Conservation (phyloP, 1,140 invertebrate genomes). For the Eciton burchellii region DNA sequence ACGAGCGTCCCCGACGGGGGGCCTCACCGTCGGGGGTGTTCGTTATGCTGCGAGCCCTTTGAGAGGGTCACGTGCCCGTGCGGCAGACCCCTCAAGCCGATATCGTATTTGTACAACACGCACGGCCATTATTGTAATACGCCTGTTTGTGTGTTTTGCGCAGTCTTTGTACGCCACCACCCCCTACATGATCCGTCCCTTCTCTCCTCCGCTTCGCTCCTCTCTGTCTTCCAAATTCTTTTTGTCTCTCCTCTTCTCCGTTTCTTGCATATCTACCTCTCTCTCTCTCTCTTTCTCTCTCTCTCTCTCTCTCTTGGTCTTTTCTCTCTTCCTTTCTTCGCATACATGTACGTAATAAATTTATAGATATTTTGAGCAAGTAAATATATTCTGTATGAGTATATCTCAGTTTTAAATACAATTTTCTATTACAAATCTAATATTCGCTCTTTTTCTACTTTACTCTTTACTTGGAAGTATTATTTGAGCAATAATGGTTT, state of each 20-base stretch:
- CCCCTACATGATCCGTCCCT: conserved; percentile 44
- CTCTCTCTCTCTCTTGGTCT: not conserved
- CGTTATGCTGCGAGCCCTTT: conserved; percentile 79
- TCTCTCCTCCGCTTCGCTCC: conserved; percentile 17
- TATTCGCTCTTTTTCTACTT: no score
- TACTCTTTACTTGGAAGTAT: no score
- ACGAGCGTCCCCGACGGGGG: conserved; percentile 70
- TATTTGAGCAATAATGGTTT: no score
- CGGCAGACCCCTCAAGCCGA: conserved; percentile 77
- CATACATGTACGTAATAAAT: not conserved
- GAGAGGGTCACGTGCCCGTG: conserved; percentile 81
- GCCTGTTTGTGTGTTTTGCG: conserved; percentile 81
- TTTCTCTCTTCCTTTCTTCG: conserved; percentile 37
- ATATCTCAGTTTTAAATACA: no score
- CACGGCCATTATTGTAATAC: conserved; percentile 82
- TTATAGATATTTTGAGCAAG: no score
- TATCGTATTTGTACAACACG: conserved; percentile 83
- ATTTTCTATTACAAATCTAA: no score
- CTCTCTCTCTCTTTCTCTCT: not conserved
- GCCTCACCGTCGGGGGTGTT: conserved; percentile 79
- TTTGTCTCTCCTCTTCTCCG: no score
- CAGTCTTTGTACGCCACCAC: conserved; percentile 75
- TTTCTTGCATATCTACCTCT: not conserved
- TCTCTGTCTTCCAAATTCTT: conserved; percentile 35
- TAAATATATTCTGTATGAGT: no score